Base-by-base conservation (phyloP, 2,888 invertebrate genomes). In the Rosalia funebris region DNA sequence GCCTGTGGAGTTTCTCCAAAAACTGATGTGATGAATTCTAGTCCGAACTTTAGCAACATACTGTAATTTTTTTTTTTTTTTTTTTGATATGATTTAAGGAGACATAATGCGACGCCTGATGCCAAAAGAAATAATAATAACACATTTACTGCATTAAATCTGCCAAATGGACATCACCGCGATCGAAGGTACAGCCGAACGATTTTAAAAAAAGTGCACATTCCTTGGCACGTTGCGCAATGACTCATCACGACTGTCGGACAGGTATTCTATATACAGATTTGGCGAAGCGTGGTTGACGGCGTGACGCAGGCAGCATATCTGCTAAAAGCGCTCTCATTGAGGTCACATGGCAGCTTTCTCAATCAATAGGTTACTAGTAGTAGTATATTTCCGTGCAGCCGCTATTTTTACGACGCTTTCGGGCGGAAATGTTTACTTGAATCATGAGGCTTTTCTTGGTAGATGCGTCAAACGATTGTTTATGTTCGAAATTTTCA, bases 301-400 rank as follows among this genome's bases (percentile, higher is more conserved):
- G 7, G 11, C 14, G 32, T 42, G 42, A 32, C 32, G 42, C 17
- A 9, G 15, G 12, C 41, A 19, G n/a, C 14, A 16, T 11, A 46
- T 19, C 14, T 16, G 44, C 25, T 32, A 4, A 17, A 53, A 44
- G 9, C 53, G 42, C 10, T 34, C 53, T 37, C 53, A 53, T 42
- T 32, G 42, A 41, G 19, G 53, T 5, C 31, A 37, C 50, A 50
- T 53, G 31, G 32, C 16, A 12, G 32, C 32, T 42, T 42, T 42
- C 42, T 53, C 42, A 53, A 53, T 53, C 53, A 53, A 53, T 53
- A 53, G 53, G 53, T 34, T 42, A 42, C 53, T 53, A 53, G 53
- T 53, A 53, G 53, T 53, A 53, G 41, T 42, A 53, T n/a, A 15
- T 53, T 53, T 53, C 32, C 41, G 53, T 32, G 14, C 25, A 42